Conservation (phyloP, 2,113 vertebrate species). For the Charina bottae region DNA sequence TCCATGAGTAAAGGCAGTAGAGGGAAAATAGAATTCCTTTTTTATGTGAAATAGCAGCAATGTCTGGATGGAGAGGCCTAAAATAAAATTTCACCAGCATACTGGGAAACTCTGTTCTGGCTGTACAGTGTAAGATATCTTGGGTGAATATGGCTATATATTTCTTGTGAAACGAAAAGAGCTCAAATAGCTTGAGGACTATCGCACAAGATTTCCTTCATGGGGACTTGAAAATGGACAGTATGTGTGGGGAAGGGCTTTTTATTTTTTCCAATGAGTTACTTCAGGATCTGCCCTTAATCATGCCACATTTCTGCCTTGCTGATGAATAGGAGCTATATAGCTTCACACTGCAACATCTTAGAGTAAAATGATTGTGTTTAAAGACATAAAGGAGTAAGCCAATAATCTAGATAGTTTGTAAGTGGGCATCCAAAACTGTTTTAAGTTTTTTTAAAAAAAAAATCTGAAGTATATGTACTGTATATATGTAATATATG, state of each 20-base stretch:
- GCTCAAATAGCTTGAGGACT: constrained; percentile 1
- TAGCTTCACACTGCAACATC: not conserved
- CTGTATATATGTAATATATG: not conserved
- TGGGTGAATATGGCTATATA: not conserved
- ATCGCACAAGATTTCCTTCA: not conserved
- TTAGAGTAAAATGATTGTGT: not conserved
- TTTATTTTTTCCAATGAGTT: constrained; percentile 8
- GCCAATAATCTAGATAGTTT: not conserved
- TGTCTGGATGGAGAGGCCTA: not conserved
- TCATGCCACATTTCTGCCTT: not conserved
- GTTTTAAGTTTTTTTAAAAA: not conserved
- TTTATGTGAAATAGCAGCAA: not conserved
- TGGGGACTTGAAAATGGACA: constrained; percentile 11
- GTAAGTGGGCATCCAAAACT: not conserved
- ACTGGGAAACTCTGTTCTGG: not conserved
- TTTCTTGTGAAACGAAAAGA: not conserved
- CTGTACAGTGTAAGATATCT: not conserved
- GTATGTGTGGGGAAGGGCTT: not conserved
- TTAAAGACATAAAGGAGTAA: not conserved
- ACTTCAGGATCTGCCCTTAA: not conserved
- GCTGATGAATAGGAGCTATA: not conserved
- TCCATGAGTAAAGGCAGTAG: not conserved
- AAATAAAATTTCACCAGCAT: not conserved
- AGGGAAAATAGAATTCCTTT: not conserved
- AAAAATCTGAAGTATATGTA: not conserved